phyloP scores from a whole-genome alignment of 2,888 invertebrate genomes.

The Sipha maydis region DNA sequence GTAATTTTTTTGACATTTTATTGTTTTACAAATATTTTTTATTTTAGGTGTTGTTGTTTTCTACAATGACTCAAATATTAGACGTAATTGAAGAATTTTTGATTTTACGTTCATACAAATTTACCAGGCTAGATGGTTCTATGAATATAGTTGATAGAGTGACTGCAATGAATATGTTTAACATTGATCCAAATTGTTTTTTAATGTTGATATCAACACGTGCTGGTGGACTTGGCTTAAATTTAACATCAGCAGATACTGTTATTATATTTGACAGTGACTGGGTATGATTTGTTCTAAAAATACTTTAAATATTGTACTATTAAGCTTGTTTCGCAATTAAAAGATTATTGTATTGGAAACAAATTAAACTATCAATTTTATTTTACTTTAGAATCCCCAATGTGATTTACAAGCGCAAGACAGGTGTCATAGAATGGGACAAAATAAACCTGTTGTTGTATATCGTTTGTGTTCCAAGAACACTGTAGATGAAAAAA shows the following conservation, averaged over 20 bases:
- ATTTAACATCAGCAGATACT: conserved; percentile 76
- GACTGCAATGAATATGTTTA: conserved; percentile 66
- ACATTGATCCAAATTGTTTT: conserved; percentile 68
- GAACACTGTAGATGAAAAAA: conserved; percentile 75
- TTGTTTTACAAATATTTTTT: background rate
- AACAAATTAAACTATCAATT: too few relatives aligned
- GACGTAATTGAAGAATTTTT: conserved; percentile 77
- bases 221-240: conserved; percentile 79
- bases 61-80: conserved; percentile 73
- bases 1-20: background rate
- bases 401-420: conserved; percentile 78
- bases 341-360: too few relatives aligned
- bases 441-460: conserved; percentile 77
- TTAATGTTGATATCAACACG: conserved; percentile 76
- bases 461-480: conserved; percentile 74
- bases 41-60: conserved; percentile 74
- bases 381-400: conserved; percentile 72
- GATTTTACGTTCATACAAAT: conserved; percentile 68
- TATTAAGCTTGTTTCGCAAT: too few relatives aligned
- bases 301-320: background rate
- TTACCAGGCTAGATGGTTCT: conserved; percentile 73
- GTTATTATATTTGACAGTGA: conserved; percentile 76
- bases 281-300: conserved; percentile 69
- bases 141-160: conserved; percentile 59
- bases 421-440: conserved; percentile 79